Percentiles rank a stretch among this genome's conserved stretches.
phyloP scores from a whole-genome alignment of 1,140 invertebrate genomes.

The Myzus persicae region DNA sequence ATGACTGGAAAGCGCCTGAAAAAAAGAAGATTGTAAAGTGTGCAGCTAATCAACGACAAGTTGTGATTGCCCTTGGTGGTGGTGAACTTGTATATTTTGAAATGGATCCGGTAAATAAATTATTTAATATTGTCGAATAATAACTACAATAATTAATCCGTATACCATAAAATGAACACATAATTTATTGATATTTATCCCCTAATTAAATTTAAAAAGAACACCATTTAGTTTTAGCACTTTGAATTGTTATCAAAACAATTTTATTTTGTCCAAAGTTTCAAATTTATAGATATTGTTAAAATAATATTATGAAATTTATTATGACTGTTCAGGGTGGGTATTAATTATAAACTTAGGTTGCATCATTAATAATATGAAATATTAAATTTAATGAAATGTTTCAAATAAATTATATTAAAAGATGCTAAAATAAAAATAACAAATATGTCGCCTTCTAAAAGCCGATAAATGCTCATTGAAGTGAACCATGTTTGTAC shows the following conservation, averaged over 20 bases:
- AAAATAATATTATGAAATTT: not conserved
- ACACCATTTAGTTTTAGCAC: not conserved
- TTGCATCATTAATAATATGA: slow-evolving; percentile 16
- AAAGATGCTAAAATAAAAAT: slow-evolving; percentile 28
- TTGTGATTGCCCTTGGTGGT: slow-evolving; percentile 96
- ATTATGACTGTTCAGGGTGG: not conserved
- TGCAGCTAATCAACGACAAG: slow-evolving; percentile 97
- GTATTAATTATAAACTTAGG: not conserved
- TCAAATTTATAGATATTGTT: not conserved
- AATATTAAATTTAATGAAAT: slow-evolving; percentile 18
- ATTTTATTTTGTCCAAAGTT: too few species aligned
- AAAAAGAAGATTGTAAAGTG: slow-evolving; percentile 98
- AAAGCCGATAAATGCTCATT: slow-evolving; percentile 57
- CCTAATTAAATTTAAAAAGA: not conserved
- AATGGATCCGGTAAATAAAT: slow-evolving; percentile 91
- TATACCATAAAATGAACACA: not conserved
- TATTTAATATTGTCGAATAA: not conserved
- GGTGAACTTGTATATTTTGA: slow-evolving; percentile 99
- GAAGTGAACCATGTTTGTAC: slow-evolving; percentile 57
- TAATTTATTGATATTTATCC: not conserved
- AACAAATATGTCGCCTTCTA: slow-evolving; percentile 55
- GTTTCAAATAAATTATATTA: not conserved
- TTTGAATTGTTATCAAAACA: too few species aligned
- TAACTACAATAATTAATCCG: not conserved
- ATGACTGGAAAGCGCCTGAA: slow-evolving; percentile 98